These are phyloP conservation scores for Ctenosaura bakeri DNA, from an alignment of 2,797 vertebrate species.

Conservation along the genomic window DNA sequence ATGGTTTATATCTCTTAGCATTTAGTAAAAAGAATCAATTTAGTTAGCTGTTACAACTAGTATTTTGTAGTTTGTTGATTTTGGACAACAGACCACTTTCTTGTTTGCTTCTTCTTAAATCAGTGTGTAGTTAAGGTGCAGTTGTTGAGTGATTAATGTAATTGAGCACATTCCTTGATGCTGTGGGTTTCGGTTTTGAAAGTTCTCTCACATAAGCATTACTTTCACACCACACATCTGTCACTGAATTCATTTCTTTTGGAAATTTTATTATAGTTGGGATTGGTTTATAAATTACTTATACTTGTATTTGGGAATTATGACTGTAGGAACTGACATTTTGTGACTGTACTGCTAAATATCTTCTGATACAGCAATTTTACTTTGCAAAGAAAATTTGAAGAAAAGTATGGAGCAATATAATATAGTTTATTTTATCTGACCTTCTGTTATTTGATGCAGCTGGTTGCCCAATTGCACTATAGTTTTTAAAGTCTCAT, in stretches of 20 bases:
- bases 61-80: neutral
- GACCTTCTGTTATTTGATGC: neutral
- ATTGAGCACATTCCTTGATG: neutral
- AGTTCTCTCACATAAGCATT: neutral
- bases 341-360: fast-evolving
- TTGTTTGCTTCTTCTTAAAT: slow-evolving; percentile 20
- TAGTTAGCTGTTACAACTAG: neutral
- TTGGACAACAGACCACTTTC: neutral
- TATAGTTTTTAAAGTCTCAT: neutral
- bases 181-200: slow-evolving; percentile 2
- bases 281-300: neutral
- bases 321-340: neutral
- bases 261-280: neutral
- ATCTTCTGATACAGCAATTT: neutral
- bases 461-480: neutral
- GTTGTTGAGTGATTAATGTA: neutral
- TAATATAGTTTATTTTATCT: neutral
- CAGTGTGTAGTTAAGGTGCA: neutral
- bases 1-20: neutral
- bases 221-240: neutral
- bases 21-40: slow-evolving; percentile 5
- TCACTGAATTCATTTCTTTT: slow-evolving; percentile 5
- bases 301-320: neutral
- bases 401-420: neutral
- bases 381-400: slow-evolving; percentile 44